Evolutionary conservation across 2,797 vertebrate genomes (phyloP).

Genomic region (Hippocampus kuda): DNA sequence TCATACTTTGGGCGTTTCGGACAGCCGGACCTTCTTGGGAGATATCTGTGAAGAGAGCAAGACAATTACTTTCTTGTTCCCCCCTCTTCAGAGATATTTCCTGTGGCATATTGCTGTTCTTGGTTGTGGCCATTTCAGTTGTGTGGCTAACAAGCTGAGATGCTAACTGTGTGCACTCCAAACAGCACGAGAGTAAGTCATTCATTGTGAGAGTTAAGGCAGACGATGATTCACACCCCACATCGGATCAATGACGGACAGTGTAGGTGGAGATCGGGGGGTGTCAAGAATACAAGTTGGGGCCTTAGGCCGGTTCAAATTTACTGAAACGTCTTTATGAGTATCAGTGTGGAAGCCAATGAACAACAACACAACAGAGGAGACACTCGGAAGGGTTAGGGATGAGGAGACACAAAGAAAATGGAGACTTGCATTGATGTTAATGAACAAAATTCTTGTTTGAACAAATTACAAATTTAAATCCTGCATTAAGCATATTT

Average conservation of each 20-base stretch:
- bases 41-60: slow-evolving; percentile 81
- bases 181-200: not conserved
- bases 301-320: not conserved
- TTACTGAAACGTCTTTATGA: not conserved
- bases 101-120: slow-evolving; percentile 63
- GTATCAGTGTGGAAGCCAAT: slow-evolving; percentile 26
- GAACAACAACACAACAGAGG: slow-evolving; percentile 68
- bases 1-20: slow-evolving; percentile 77
- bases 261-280: not conserved
- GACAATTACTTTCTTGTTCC: slow-evolving; percentile 72
- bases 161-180: not conserved
- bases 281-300: not conserved
- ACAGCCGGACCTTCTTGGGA: slow-evolving; percentile 76
- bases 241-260: not conserved
- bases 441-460: not conserved
- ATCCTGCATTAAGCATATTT: slow-evolving; percentile 26
- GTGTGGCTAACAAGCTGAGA: not conserved
- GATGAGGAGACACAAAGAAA: slow-evolving; percentile 51
- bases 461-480: slow-evolving; percentile 10
- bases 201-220: not conserved
- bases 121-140: slow-evolving; percentile 24
- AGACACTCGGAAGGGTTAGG: slow-evolving; percentile 62
- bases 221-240: not conserved
- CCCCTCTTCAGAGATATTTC: slow-evolving; percentile 80
- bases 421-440: slow-evolving; percentile 7